Conservation (phyloP, 2,888 invertebrate genomes). For the Drosophila incognita region DNA sequence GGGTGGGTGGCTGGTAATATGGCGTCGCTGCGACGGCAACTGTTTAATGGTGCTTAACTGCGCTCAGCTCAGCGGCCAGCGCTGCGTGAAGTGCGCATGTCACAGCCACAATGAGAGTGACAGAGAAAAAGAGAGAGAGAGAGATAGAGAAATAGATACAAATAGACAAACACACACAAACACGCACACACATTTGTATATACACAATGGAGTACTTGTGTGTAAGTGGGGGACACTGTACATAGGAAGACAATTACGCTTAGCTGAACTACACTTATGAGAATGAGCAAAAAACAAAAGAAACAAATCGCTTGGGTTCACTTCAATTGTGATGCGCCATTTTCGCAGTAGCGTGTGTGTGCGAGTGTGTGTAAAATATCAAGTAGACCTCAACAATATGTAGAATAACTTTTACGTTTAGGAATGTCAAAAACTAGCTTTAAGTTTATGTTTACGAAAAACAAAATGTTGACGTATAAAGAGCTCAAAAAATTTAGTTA, state of each 20-base stretch:
- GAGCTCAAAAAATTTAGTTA: neutral
- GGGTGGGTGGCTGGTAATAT: slow-evolving; percentile 54
- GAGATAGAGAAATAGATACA: slow-evolving; percentile 20
- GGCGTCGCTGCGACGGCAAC: slow-evolving; percentile 63
- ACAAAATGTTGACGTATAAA: neutral
- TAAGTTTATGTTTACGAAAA: neutral
- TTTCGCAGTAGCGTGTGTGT: slow-evolving; percentile 7
- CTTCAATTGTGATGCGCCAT: slow-evolving; percentile 54
- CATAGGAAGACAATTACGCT: slow-evolving; percentile 72
- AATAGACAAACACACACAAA: no score
- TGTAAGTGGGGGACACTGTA: slow-evolving; percentile 31
- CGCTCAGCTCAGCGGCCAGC: slow-evolving; percentile 29
- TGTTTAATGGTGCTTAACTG: slow-evolving; percentile 77
- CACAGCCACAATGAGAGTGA: slow-evolving; percentile 42
- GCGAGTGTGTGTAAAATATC: slow-evolving; percentile 6
- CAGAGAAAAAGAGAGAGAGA: slow-evolving; percentile 19
- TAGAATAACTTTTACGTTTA: slow-evolving; percentile 9
- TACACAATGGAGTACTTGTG: neutral
- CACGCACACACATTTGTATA: neutral
- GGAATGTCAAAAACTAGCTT: slow-evolving; percentile 5
- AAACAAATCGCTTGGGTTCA: slow-evolving; percentile 22
- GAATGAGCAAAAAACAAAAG: slow-evolving; percentile 13
- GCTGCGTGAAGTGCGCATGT: slow-evolving; percentile 78
- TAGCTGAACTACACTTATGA: slow-evolving; percentile 49
- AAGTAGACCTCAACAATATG: slow-evolving; percentile 3